A percentile compares a stretch with the other conserved stretches of the same genome.
Evolutionary conservation across 2,797 vertebrate genomes (phyloP).

Genomic region (Podargus strigoides): DNA sequence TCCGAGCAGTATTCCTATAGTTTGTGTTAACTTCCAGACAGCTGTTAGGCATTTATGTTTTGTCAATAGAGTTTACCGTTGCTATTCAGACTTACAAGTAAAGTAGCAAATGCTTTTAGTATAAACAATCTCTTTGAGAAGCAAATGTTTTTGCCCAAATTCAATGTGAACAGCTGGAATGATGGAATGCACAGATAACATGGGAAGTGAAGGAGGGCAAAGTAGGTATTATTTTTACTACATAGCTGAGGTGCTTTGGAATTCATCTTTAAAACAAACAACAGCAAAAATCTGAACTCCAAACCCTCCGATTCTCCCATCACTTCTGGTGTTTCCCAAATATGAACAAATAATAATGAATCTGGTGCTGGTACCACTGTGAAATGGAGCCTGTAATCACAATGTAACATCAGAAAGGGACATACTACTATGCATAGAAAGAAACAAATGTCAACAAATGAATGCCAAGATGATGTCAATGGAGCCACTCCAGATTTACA

Average conservation of each 20-base stretch:
- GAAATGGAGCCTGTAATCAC: constrained; percentile 5
- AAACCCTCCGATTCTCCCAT: neutral
- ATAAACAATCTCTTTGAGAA: neutral
- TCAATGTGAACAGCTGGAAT: neutral
- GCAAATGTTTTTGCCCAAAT: neutral
- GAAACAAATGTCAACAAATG: constrained; percentile 7
- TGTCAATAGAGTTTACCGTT: neutral
- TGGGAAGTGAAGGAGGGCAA: neutral
- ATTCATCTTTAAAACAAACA: neutral
- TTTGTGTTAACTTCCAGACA: neutral
- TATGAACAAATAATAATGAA: neutral
- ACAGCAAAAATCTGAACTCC: neutral
- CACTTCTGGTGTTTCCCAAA: neutral
- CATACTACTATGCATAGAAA: neutral
- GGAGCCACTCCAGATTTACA: neutral
- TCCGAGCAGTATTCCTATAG: neutral
- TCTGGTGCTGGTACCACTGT: neutral
- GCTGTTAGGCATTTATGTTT: neutral
- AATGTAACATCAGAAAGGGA: neutral
- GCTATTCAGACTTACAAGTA: neutral
- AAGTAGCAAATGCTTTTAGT: constrained; percentile 1
- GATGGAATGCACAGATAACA: neutral
- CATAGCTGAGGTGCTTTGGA: neutral
- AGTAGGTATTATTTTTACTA: neutral
- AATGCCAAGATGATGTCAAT: neutral